These are phyloP conservation scores for Fragum sueziense DNA, from an alignment of 2,888 invertebrate species.

Conservation along the genomic window DNA sequence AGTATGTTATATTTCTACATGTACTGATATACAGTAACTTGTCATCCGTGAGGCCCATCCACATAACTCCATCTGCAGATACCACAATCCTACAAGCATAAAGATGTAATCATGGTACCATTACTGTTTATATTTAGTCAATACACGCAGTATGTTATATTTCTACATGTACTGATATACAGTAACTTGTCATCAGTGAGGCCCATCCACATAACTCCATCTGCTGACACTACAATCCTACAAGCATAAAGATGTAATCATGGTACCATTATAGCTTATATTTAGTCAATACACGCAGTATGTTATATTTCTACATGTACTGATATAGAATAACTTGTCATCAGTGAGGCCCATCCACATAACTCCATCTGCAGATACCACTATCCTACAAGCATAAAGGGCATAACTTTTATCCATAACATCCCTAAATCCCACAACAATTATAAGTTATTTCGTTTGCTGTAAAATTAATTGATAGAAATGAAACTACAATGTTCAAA, in stretches of 20 bases:
- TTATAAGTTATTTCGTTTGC: too few relatives aligned
- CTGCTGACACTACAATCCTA: slow-evolving; percentile 72
- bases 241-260: too few relatives aligned
- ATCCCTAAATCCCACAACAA: too few relatives aligned
- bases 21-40: slow-evolving; percentile 78
- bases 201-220: slow-evolving; percentile 81
- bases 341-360: slow-evolving; percentile 81
- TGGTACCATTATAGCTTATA: too few relatives aligned
- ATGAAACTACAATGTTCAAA: too few relatives aligned
- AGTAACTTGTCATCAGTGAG: slow-evolving; percentile 79
- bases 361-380: slow-evolving; percentile 74
- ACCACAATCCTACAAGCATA: slow-evolving; percentile 75
- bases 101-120: too few relatives aligned
- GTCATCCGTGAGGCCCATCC: slow-evolving; percentile 81
- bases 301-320: slow-evolving; percentile 76
- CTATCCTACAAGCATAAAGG: slow-evolving; percentile 70
- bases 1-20: slow-evolving; percentile 72
- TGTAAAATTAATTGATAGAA: too few relatives aligned
- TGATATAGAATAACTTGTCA: slow-evolving; percentile 77
- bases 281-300: too few relatives aligned
- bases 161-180: slow-evolving; percentile 76
- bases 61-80: slow-evolving; percentile 75
- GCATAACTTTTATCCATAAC: too few relatives aligned
- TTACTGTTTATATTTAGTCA: too few relatives aligned
- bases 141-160: too few relatives aligned